Percentiles rank a stretch among this genome's conserved stretches.
Evolutionary conservation across 2,797 vertebrate genomes (phyloP).

Genomic region (Eospalax fontanierii): DNA sequence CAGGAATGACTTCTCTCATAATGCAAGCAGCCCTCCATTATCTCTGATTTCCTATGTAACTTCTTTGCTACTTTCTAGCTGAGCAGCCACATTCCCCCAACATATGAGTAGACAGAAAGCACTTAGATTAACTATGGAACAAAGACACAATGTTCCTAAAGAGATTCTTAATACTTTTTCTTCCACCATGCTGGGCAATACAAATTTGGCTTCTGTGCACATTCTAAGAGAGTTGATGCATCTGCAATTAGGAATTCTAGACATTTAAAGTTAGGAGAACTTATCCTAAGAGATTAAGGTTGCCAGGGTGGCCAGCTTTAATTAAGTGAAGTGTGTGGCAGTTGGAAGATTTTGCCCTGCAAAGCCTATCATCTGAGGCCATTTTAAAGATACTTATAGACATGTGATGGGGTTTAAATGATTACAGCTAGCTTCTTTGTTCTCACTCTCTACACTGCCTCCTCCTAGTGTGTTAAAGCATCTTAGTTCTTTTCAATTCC

Average conservation of each 20-base stretch:
- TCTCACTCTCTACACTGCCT: background rate
- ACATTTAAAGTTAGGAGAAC: conserved; percentile 22
- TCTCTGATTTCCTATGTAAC: background rate
- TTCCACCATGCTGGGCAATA: background rate
- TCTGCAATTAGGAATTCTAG: conserved; percentile 9
- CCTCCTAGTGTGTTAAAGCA: background rate
- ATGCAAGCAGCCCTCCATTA: background rate
- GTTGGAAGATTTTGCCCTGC: background rate
- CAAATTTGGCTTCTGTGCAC: background rate
- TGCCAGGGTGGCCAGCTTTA: background rate
- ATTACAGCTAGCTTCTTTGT: background rate
- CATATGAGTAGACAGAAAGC: background rate
- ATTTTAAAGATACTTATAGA: conserved; percentile 22
- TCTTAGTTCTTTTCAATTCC: conserved; percentile 5
- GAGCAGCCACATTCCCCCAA: background rate
- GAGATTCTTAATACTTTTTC: conserved; percentile 41
- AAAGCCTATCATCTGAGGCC: background rate
- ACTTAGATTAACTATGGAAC: background rate
- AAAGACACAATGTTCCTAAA: background rate
- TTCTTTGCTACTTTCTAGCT: background rate
- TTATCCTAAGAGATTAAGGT: background rate
- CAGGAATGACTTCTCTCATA: background rate
- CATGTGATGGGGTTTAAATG: background rate
- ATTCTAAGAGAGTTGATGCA: background rate
- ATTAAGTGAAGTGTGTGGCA: background rate